These are phyloP conservation scores for Clavelina lepadiformis DNA, from an alignment of 23 tunicate species.

Conservation along the genomic window DNA sequence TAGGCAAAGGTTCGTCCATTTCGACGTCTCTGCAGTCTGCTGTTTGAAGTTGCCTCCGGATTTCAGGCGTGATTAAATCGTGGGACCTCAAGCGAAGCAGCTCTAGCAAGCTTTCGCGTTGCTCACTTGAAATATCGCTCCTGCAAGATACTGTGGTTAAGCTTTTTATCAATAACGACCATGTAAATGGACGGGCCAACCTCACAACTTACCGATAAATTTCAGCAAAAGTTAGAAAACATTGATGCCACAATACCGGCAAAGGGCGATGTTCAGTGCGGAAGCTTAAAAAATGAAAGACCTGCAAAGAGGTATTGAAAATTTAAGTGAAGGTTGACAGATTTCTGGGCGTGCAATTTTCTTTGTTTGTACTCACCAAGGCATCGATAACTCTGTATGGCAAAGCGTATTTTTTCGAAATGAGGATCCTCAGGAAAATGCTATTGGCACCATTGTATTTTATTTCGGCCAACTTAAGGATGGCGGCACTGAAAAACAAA, in stretches of 20 bases:
- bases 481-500: slow-evolving; percentile 63
- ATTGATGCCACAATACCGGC: slow-evolving; percentile 98
- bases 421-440: slow-evolving; percentile 61
- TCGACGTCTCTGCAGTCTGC: slow-evolving; percentile 82
- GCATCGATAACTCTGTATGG: slow-evolving; percentile 93
- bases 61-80: slow-evolving; percentile 57
- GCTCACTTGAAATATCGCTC: slow-evolving; percentile 82
- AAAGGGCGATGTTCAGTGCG: slow-evolving; percentile 54
- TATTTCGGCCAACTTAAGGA: slow-evolving; percentile 89
- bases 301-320: slow-evolving; percentile 31
- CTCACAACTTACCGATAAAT: slow-evolving; percentile 49
- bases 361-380: slow-evolving; percentile 33
- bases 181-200: neutral
- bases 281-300: slow-evolving; percentile 73
- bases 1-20: slow-evolving; percentile 65
- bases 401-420: slow-evolving; percentile 82
- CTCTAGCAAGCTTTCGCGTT: slow-evolving; percentile 59
- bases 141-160: slow-evolving; percentile 40
- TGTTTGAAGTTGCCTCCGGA: slow-evolving; percentile 51
- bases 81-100: slow-evolving; percentile 48
- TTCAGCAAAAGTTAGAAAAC: slow-evolving; percentile 64
- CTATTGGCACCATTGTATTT: slow-evolving; percentile 84
- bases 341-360: too few relatives aligned
- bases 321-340: too few relatives aligned
- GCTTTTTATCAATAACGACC: neutral